These are phyloP conservation scores for Pemphigus obesinymphae DNA, from an alignment of 1,140 invertebrate species.

Conservation along the genomic window DNA sequence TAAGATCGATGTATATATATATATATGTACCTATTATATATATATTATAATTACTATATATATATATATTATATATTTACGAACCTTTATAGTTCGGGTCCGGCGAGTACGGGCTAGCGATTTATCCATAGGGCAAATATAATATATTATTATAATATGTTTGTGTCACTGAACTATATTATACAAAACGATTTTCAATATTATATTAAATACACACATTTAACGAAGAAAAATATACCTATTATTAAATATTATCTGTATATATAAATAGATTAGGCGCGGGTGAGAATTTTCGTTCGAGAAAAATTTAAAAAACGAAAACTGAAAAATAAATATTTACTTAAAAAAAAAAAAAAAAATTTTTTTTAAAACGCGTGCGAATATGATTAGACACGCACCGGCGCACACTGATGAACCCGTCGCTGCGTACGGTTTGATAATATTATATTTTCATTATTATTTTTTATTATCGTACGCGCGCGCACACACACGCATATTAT, in stretches of 20 bases:
- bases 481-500: background rate
- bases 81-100: constrained; percentile 22
- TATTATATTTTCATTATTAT: background rate
- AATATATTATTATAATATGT: too few species aligned
- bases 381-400: constrained; percentile 27
- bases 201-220: background rate
- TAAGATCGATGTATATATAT: background rate
- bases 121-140: constrained; percentile 15
- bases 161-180: background rate
- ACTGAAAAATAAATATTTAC: too few species aligned
- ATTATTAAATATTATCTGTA: too few species aligned
- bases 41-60: background rate
- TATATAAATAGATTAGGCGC: too few species aligned
- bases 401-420: constrained; percentile 35
- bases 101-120: background rate
- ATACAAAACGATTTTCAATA: background rate
- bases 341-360: background rate
- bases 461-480: background rate
- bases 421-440: background rate
- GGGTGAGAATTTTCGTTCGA: too few species aligned
- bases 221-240: background rate
- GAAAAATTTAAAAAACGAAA: background rate
- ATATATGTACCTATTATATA: too few species aligned
- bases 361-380: background rate
- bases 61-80: background rate